Conservation (phyloP, 2,113 vertebrate genomes). For the Thalassoma bifasciatum region DNA sequence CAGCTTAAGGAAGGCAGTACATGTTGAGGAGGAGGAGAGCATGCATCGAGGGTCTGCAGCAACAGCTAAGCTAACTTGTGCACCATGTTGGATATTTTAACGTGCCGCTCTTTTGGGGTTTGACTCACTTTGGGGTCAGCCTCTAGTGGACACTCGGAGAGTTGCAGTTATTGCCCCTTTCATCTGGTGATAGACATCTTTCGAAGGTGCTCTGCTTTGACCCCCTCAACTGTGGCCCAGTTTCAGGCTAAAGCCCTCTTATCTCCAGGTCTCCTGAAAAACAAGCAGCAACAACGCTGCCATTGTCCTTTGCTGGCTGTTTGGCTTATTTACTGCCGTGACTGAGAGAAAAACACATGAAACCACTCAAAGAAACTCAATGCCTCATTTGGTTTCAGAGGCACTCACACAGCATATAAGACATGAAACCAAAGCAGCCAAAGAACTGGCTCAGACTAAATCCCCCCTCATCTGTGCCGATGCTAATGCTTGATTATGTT, state of each 20-base stretch:
- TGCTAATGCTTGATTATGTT: slow-evolving; percentile 12
- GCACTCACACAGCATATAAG: slow-evolving; percentile 1
- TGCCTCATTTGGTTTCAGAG: slow-evolving; percentile 54
- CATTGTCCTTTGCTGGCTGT: slow-evolving; percentile 65
- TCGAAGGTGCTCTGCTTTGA: slow-evolving; percentile 45
- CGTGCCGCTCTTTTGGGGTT: no score
- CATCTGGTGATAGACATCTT: not conserved
- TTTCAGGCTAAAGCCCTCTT: slow-evolving; percentile 19
- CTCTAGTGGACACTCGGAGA: no score
- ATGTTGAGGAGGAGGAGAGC: no score
- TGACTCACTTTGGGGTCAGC: no score
- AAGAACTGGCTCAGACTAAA: slow-evolving; percentile 22
- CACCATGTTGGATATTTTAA: no score
- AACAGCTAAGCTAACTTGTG: no score
- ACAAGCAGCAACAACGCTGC: slow-evolving; percentile 64
- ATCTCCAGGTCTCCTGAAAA: slow-evolving; percentile 44
- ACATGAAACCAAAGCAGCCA: slow-evolving; percentile 39
- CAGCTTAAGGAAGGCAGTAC: no score
- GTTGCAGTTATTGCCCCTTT: not conserved
- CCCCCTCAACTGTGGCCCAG: slow-evolving; percentile 26
- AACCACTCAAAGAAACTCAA: slow-evolving; percentile 47
- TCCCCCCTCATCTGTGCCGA: slow-evolving; percentile 33
- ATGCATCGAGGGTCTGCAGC: no score
- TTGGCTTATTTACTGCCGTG: slow-evolving; percentile 62
- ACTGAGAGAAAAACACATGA: slow-evolving; percentile 52